These are phyloP conservation scores for Drosophila sechellia DNA, from an alignment of 1,140 invertebrate genomes.

Conservation along the genomic window DNA sequence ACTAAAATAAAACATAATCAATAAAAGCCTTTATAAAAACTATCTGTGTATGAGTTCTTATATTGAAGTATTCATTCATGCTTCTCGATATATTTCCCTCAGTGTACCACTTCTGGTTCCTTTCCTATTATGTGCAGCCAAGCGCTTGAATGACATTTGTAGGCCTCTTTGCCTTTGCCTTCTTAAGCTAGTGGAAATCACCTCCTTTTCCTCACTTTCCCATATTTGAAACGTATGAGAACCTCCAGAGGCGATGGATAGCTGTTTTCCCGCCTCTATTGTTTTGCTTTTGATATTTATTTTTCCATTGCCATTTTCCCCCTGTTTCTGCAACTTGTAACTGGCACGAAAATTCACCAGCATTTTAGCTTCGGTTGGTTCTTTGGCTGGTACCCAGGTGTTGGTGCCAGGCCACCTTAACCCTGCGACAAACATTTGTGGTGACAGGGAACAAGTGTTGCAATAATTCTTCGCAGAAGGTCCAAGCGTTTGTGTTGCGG, in stretches of 20 bases:
- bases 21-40: too few species aligned
- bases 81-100: neutral
- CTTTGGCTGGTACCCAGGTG: conserved; percentile 37
- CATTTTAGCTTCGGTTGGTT: conserved; percentile 2
- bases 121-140: conserved; percentile 26
- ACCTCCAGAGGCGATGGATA: conserved; percentile 24
- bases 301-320: conserved; percentile 7
- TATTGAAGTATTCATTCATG: too few species aligned
- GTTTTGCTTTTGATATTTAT: conserved; percentile 36
- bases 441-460: conserved; percentile 34
- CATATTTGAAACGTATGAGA: conserved; percentile 13
- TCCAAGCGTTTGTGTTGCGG: too few species aligned
- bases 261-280: conserved; percentile 24
- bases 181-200: neutral
- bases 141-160: conserved; percentile 68
- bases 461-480: conserved; percentile 18
- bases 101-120: neutral
- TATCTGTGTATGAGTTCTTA: too few species aligned
- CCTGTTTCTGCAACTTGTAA: neutral
- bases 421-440: conserved; percentile 29
- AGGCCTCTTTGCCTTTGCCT: conserved; percentile 46
- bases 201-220: conserved; percentile 2
- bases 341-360: conserved; percentile 22
- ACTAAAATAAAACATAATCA: too few species aligned
- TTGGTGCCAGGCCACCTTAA: conserved; percentile 18